A percentile compares a stretch with the other conserved stretches of the same genome.
phyloP scores from a whole-genome alignment of 2,113 vertebrate species.

The Passer domesticus region DNA sequence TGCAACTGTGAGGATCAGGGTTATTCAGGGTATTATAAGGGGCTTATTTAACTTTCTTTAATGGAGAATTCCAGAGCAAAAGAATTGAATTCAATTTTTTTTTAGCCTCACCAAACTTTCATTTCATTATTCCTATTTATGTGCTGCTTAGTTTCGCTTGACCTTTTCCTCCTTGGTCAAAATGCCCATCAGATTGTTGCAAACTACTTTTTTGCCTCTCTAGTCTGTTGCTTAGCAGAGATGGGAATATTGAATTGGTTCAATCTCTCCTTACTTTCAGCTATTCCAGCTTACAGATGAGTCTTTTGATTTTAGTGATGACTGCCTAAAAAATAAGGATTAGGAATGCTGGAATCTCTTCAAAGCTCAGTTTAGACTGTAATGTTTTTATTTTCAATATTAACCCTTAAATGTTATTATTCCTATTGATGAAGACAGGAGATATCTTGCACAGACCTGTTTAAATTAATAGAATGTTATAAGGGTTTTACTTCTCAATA shows the following conservation, averaged over 20 bases:
- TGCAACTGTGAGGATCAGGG: background rate
- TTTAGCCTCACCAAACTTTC: background rate
- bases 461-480: background rate
- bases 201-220: background rate
- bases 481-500: constrained; percentile 1
- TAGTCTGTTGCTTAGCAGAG: background rate
- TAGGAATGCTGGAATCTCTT: background rate
- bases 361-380: background rate
- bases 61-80: background rate
- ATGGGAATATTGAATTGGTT: background rate
- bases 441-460: background rate
- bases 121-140: background rate
- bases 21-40: background rate
- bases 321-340: background rate
- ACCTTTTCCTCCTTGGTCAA: background rate
- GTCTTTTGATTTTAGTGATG: background rate
- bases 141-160: background rate
- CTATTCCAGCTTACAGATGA: background rate
- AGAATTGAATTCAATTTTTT: background rate
- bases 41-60: background rate
- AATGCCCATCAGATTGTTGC: background rate
- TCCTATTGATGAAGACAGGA: background rate
- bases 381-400: background rate
- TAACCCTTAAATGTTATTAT: background rate
- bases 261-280: background rate